Evolutionary conservation across 2,888 invertebrate species (phyloP).

Genomic region (Patella ulyssiponensis): DNA sequence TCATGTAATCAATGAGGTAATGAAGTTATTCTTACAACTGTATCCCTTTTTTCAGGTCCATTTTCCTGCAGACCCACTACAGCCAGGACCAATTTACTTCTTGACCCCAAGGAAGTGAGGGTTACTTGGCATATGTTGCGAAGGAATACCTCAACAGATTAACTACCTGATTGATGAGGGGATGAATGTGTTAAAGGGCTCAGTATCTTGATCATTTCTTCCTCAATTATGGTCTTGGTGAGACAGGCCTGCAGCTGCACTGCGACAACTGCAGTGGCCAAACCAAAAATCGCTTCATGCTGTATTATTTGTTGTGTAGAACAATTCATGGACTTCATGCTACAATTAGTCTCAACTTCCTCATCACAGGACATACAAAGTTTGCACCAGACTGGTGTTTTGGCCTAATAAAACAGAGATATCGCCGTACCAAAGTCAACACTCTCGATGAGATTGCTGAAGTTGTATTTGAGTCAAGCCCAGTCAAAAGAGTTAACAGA

Average conservation of each 20-base stretch:
- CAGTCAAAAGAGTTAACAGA: constrained; percentile 23
- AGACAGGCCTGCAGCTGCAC: constrained; percentile 31
- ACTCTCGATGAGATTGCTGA: no score
- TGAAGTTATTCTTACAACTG: no score
- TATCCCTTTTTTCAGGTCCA: constrained; percentile 17
- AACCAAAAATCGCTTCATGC: constrained; percentile 36
- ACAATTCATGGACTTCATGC: no score
- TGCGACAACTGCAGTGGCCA: constrained; percentile 47
- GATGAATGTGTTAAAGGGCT: constrained; percentile 33
- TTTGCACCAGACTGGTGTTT: no score
- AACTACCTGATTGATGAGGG: constrained; percentile 46
- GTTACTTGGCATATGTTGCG: constrained; percentile 39
- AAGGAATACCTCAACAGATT: constrained; percentile 35
- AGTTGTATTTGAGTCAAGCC: no score
- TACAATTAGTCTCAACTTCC: no score
- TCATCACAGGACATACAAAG: no score
- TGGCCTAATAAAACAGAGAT: no score
- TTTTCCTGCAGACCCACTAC: constrained; percentile 39
- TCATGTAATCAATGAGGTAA: no score
- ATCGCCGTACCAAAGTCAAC: no score
- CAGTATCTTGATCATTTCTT: constrained; percentile 42
- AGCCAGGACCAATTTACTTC: constrained; percentile 45
- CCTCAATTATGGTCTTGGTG: constrained; percentile 37
- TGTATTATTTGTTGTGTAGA: no score
- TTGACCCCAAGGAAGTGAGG: constrained; percentile 43